Evolutionary conservation across 2,888 invertebrate genomes (phyloP), one percentile per base, ranked within the genome.

Genomic region (Gerris lacustris): DNA sequence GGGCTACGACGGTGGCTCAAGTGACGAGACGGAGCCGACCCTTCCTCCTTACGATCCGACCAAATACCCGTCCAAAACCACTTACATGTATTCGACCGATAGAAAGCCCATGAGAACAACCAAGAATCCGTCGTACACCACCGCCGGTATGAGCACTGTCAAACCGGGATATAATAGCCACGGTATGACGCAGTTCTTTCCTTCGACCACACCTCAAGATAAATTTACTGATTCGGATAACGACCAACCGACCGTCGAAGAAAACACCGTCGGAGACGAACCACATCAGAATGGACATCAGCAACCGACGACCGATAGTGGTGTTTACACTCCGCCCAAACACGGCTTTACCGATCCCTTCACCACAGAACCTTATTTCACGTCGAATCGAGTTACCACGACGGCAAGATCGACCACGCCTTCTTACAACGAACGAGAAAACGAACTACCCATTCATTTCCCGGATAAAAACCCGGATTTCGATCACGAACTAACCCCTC

Each of bases 351-450:
- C 74, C 2, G 70, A 71, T 66, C 71, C 72, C 0, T 31, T 31
- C 31, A 75, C 73, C 44, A 72, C 71, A 6, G 72, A 67, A 44
- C 71, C 73, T 6, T 66, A 72, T 55, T 66, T 74, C 63, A 69
- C 75, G 66, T 73, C 74, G 44, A 74, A 72, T 62, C 72, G 72
- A 66, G 66, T 72, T 11, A 67, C 73, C 6, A 71, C 69, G 68
- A 73, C 71, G 43, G 66, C 70, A 45, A 73, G 70, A 67, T 67
- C 70, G 55, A 67, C 69, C 63, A 63, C 70, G 18, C 72, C 67
- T 18, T 72, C 74, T 55, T 9, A 55, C 9, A 5, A 9, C 15
- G 55, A 55, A 55, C 11, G 15, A 55, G 55, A 55, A 55, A 55
- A 55, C 15, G 55, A 55, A 55, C 11, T 55, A 55, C 55, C 55